These are phyloP conservation scores for Melanotus villosus DNA, from an alignment of 2,888 invertebrate genomes.

Conservation along the genomic window DNA sequence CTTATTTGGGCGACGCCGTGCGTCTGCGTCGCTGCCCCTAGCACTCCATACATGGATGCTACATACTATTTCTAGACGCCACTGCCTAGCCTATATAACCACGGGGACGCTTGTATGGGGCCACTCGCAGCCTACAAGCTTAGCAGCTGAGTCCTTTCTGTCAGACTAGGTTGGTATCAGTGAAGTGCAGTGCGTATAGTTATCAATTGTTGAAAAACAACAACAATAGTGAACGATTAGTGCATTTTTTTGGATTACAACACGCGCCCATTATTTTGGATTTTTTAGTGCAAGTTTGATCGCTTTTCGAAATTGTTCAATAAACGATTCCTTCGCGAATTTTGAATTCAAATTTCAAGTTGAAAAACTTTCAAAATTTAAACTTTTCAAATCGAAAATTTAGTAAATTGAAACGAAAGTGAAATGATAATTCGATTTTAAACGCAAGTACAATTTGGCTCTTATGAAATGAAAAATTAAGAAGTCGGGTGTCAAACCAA, in stretches of 20 bases:
- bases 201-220: conserved; percentile 17
- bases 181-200: conserved; percentile 40
- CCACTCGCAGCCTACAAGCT: conserved; percentile 60
- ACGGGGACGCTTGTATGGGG: conserved; percentile 45
- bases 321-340: too few species aligned
- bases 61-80: conserved; percentile 63
- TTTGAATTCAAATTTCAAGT: too few species aligned
- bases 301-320: background rate
- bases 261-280: conserved; percentile 16
- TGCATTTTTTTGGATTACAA: conserved; percentile 37
- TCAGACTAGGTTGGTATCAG: conserved; percentile 52
- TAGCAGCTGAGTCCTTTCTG: conserved; percentile 61
- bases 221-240: conserved; percentile 23
- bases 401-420: too few species aligned
- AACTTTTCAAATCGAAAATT: background rate
- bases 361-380: background rate
- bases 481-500: too few species aligned
- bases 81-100: conserved; percentile 59
- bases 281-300: conserved; percentile 6
- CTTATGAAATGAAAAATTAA: too few species aligned
- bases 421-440: background rate
- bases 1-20: conserved; percentile 67
- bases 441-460: too few species aligned
- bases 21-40: conserved; percentile 65
- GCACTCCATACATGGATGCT: conserved; percentile 68